Evolutionary conservation across 1,140 invertebrate genomes (phyloP), one percentile per base, ranked within the genome.

Genomic region (Drosophila repletoides): DNA sequence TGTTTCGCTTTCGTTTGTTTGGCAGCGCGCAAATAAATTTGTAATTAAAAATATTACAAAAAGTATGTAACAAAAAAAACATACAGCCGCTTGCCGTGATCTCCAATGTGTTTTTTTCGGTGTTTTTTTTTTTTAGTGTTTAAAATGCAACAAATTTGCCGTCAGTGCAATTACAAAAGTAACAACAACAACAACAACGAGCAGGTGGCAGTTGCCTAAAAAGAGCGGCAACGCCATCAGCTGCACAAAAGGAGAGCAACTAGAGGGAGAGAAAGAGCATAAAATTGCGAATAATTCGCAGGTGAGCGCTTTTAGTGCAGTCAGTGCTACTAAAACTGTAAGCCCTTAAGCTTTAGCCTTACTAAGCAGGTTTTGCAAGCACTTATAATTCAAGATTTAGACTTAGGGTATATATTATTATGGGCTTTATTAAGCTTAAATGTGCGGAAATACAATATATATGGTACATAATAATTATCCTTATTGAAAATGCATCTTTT

Each of bases 1-100:
- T 60, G 55, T 67, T 67, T 63, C 58, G 29, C 38, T 53, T 22
- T 63, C 49, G 59, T 33, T 68, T 63, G 64, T 61, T 67, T 63
- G 58, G 55, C 45, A 51, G 21, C 7, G 36, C 24, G 31, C n/a
- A 55, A 63, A 36, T 63, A 36, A 43, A 29, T 41, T 41, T 14
- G 6, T 15, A 29, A 15, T 21, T 22, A 12, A 53, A 24, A 46
- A 48, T 21, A 14, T 22, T 41, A 17, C 5, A 9, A 41, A 56
- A 21, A 43, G 22, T 26, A 15, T 24, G 19, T 45, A 45, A 24
- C 19, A 15, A 52, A 15, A 48, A 22, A 33, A 21, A n/a, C 31
- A 21, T 21, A 10, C n/a, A 24, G 12, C 14, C 33, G 33, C 15
- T 24, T 49, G 36, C 12, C 45, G 9, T 40, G 46, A 60, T 60